These are phyloP conservation scores for Aporophyla lueneburgensis DNA, from an alignment of 2,888 invertebrate species.

Conservation along the genomic window DNA sequence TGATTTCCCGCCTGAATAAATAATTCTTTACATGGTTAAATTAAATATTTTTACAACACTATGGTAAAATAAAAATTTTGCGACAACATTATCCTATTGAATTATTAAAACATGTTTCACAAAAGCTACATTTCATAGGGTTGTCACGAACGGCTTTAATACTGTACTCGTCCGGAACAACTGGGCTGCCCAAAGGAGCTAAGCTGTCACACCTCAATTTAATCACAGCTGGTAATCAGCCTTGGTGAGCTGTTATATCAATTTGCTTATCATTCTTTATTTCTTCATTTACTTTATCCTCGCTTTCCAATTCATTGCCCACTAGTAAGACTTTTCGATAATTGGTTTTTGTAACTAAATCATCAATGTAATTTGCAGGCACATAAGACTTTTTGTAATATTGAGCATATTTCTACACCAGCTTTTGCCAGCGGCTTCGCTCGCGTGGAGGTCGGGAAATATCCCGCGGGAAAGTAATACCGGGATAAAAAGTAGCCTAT, in stretches of 20 bases:
- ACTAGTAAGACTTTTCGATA: neutral
- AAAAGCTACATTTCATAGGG: conserved; percentile 69
- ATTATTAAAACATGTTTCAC: conserved; percentile 62
- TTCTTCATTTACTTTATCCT: neutral
- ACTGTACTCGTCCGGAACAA: conserved; percentile 84
- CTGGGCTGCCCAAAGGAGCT: conserved; percentile 81
- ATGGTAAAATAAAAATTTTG: neutral
- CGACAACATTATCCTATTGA: conserved; percentile 21
- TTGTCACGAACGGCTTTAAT: conserved; percentile 75
- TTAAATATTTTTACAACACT: neutral
- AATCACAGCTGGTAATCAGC: conserved; percentile 73
- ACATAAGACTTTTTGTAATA: neutral
- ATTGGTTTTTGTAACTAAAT: neutral
- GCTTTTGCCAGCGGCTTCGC: too few species aligned
- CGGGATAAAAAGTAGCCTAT: too few species aligned
- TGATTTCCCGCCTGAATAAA: neutral
- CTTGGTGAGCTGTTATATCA: conserved; percentile 64
- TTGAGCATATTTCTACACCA: too few species aligned
- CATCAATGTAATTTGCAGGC: neutral
- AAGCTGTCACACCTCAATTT: conserved; percentile 81
- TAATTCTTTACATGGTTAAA: neutral
- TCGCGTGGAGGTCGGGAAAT: too few species aligned
- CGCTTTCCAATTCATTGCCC: too few species aligned
- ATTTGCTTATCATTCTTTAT: neutral
- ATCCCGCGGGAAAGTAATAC: too few species aligned